A percentile compares a stretch with the other conserved stretches of the same genome.
Conservation (phyloP, 2,888 invertebrate species). For the Synergus itoensis region DNA sequence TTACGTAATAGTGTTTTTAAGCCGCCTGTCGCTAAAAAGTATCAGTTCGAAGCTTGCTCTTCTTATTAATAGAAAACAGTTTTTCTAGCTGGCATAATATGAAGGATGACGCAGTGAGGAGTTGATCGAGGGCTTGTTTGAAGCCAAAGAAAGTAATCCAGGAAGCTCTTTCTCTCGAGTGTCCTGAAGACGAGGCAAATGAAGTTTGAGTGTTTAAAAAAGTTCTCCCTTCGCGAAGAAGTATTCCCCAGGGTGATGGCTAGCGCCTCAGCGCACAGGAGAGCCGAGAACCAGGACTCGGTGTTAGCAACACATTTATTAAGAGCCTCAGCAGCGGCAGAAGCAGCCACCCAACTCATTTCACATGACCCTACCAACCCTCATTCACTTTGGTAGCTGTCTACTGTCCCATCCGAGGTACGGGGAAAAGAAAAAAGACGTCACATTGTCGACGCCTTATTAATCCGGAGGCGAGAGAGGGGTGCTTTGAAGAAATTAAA, state of each 20-base stretch:
- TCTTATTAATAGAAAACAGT: too few relatives aligned
- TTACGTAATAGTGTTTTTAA: too few relatives aligned
- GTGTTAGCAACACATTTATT: slow-evolving; percentile 74
- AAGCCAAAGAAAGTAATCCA: slow-evolving; percentile 9
- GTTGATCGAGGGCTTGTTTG: slow-evolving; percentile 2
- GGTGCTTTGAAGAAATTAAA: slow-evolving; percentile 77
- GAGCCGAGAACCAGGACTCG: slow-evolving; percentile 41
- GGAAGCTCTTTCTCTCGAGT: background rate
- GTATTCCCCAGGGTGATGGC: slow-evolving; percentile 67
- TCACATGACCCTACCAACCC: slow-evolving; percentile 64
- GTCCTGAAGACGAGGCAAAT: slow-evolving; percentile 47
- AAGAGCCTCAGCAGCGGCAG: slow-evolving; percentile 57
- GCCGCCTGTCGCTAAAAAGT: too few relatives aligned
- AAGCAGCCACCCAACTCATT: slow-evolving; percentile 49
- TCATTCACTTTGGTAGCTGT: slow-evolving; percentile 72
- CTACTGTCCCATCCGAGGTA: slow-evolving; percentile 65
- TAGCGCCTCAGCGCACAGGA: slow-evolving; percentile 49
- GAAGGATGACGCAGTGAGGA: too few relatives aligned
- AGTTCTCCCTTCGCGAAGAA: slow-evolving; percentile 73
- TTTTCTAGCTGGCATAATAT: too few relatives aligned
- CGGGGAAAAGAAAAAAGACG: slow-evolving; percentile 71
- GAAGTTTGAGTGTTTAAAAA: slow-evolving; percentile 68
- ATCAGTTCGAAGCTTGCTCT: too few relatives aligned
- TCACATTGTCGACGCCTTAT: slow-evolving; percentile 77
- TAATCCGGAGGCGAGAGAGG: slow-evolving; percentile 71